Evolutionary conservation across 1,140 invertebrate species (phyloP).

Genomic region (Limonius californicus): DNA sequence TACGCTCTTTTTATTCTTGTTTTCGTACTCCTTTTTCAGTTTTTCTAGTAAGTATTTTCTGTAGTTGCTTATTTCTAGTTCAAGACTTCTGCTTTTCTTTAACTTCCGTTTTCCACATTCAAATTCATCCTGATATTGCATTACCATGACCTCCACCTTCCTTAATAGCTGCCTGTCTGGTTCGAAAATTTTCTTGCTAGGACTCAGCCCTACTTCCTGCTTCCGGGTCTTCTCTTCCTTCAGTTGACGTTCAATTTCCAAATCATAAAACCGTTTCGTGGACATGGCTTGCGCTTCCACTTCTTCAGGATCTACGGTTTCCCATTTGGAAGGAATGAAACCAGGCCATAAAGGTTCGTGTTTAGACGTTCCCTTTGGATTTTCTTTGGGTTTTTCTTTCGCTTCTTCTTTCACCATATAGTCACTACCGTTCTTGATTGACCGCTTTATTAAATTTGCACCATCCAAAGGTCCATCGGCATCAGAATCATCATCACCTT

Average conservation of each 20-base stretch:
- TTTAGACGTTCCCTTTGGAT: background rate
- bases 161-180: slow-evolving; percentile 74
- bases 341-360: slow-evolving; percentile 40
- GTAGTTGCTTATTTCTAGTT: slow-evolving; percentile 83
- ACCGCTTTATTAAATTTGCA: slow-evolving; percentile 41
- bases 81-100: slow-evolving; percentile 69
- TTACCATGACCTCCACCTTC: slow-evolving; percentile 87
- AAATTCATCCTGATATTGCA: slow-evolving; percentile 92
- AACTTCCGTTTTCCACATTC: slow-evolving; percentile 73
- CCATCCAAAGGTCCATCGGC: slow-evolving; percentile 42
- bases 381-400: background rate
- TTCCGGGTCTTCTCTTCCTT: slow-evolving; percentile 17
- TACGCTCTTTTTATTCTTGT: background rate
- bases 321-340: slow-evolving; percentile 90
- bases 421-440: slow-evolving; percentile 22
- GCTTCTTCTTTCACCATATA: slow-evolving; percentile 11
- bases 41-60: slow-evolving; percentile 67
- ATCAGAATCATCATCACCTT: slow-evolving; percentile 32
- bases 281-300: slow-evolving; percentile 83
- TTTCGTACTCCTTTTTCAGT: slow-evolving; percentile 6
- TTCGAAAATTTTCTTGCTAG: slow-evolving; percentile 50
- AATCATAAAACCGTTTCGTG: slow-evolving; percentile 74
- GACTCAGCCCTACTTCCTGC: background rate
- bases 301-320: slow-evolving; percentile 82
- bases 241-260: slow-evolving; percentile 47